A percentile compares a stretch with the other conserved stretches of the same genome.
Conservation (phyloP, 2,888 invertebrate genomes). For the Anagyrus pseudococci region DNA sequence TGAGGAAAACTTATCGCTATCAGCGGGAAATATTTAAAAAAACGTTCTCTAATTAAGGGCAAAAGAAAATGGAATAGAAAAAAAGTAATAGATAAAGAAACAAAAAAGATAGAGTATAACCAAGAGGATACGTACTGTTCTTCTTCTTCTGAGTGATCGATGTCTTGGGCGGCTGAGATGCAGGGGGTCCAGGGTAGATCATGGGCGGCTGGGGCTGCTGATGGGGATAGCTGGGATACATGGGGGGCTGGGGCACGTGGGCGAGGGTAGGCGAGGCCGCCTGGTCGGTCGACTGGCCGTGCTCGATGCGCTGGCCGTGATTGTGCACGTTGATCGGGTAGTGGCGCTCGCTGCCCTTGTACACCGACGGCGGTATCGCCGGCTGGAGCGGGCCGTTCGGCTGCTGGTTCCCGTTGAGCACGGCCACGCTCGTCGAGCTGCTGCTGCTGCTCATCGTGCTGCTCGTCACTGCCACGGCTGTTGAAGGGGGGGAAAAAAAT, state of each 20-base stretch:
- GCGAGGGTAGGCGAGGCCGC: conserved; percentile 66
- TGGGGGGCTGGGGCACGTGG: conserved; percentile 58
- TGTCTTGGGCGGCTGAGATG: conserved; percentile 66
- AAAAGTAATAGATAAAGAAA: not conserved
- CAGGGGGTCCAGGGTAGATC: conserved; percentile 58
- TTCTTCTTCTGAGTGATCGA: conserved; percentile 73
- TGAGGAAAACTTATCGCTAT: too few relatives aligned
- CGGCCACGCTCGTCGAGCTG: conserved; percentile 56
- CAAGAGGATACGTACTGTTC: conserved; percentile 56
- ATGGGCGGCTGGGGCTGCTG: conserved; percentile 62
- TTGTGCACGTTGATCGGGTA: conserved; percentile 59
- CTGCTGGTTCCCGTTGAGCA: conserved; percentile 49
- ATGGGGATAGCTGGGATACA: conserved; percentile 61
- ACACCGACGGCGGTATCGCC: conserved; percentile 61
- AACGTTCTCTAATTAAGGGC: too few relatives aligned
- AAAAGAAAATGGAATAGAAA: not conserved
- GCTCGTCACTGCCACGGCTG: conserved; percentile 65
- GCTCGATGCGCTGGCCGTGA: conserved; percentile 45
- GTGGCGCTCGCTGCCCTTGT: conserved; percentile 60
- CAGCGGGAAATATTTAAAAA: too few relatives aligned
- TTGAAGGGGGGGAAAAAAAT: too few relatives aligned
- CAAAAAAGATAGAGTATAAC: not conserved
- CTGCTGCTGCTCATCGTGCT: conserved; percentile 61
- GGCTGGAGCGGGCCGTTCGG: conserved; percentile 47
- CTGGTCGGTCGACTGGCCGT: conserved; percentile 19